phyloP scores from a whole-genome alignment of 2,888 invertebrate species.

The Candidula unifasciata region DNA sequence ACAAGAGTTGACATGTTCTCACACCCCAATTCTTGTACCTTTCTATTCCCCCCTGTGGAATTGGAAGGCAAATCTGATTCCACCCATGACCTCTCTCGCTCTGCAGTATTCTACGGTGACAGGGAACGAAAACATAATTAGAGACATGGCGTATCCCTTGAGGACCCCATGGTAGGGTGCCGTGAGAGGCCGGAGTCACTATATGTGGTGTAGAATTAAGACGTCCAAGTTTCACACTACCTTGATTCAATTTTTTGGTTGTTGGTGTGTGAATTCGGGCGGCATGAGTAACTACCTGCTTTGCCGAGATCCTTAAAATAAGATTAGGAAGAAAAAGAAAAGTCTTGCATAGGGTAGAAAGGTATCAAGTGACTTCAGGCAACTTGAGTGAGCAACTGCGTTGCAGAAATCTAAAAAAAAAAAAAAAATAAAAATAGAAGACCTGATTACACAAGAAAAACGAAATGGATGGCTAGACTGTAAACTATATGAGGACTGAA shows the following conservation, averaged over 20 bases:
- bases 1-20: neutral
- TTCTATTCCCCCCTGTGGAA: too few relatives aligned
- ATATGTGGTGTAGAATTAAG: constrained; percentile 30
- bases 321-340: too few relatives aligned
- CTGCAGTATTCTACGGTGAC: constrained; percentile 13
- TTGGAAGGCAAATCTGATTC: neutral
- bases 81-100: neutral
- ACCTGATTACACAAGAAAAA: too few relatives aligned
- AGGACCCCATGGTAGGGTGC: constrained; percentile 7
- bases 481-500: too few relatives aligned
- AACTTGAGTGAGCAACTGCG: too few relatives aligned
- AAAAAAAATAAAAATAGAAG: too few relatives aligned
- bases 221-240: neutral
- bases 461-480: too few relatives aligned
- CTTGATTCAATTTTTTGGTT: neutral
- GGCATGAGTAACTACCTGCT: neutral
- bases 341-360: too few relatives aligned
- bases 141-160: neutral
- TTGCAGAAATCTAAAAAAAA: too few relatives aligned
- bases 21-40: neutral
- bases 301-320: too few relatives aligned
- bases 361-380: too few relatives aligned
- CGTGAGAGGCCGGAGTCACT: constrained; percentile 12
- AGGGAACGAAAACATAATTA: constrained; percentile 40
- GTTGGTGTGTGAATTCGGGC: constrained; percentile 1